Percentiles rank a stretch among this genome's conserved stretches.
Evolutionary conservation across 2,888 invertebrate species (phyloP).

Genomic region (Agrotis exclamationis): DNA sequence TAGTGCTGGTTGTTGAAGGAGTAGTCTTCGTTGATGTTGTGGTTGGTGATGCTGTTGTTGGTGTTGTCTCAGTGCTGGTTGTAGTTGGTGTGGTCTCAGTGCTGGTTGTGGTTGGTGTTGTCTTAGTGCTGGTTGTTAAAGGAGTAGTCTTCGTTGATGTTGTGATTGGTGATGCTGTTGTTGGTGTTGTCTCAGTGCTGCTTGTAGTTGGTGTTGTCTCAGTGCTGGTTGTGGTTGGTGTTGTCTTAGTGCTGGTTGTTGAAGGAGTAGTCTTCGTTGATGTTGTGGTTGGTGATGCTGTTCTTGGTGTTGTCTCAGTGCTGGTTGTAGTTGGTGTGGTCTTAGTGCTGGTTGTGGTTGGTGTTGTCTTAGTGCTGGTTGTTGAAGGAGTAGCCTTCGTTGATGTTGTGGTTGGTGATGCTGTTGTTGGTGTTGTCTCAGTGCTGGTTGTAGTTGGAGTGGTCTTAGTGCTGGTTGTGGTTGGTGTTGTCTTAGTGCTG

Average conservation of each 20-base stretch:
- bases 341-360: neutral
- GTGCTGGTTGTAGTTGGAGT: neutral
- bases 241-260: neutral
- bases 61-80: accelerated
- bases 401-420: neutral
- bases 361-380: neutral
- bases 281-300: accelerated
- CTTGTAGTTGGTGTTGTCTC: neutral
- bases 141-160: neutral
- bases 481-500: neutral
- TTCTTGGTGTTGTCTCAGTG: neutral
- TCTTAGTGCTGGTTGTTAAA: neutral
- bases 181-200: neutral
- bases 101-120: neutral
- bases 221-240: neutral
- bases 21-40: no score
- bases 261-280: neutral
- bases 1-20: neutral
- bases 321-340: neutral
- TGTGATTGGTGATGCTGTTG: neutral
- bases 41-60: neutral
- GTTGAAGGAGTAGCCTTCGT: neutral
- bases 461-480: neutral
- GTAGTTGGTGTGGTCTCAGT: neutral
- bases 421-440: neutral